Conservation (phyloP, 2,888 invertebrate genomes). For the Trissoscelio sp. region DNA sequence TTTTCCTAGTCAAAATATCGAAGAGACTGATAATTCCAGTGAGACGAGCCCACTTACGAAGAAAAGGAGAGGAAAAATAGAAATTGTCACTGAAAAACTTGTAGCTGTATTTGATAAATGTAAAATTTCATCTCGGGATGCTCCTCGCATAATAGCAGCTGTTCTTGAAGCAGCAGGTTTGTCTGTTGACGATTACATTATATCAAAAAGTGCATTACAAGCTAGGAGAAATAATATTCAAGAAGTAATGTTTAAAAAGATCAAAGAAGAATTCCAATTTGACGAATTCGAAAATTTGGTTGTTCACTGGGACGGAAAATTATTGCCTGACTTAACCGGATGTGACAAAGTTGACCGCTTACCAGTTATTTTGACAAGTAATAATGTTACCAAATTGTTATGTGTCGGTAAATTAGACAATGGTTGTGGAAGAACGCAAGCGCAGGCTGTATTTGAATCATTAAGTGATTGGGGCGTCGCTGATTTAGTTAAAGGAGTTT, state of each 20-base stretch:
- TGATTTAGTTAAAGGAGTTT: constrained; percentile 33
- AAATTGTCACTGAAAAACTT: constrained; percentile 19
- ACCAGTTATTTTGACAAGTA: constrained; percentile 25
- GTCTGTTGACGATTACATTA: constrained; percentile 4
- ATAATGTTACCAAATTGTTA: constrained; percentile 34
- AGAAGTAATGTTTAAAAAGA: constrained; percentile 8
- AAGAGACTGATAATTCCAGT: constrained; percentile 12
- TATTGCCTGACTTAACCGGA: constrained; percentile 7
- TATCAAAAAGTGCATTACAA: background rate
- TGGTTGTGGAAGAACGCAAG: constrained; percentile 22
- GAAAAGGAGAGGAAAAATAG: constrained; percentile 25
- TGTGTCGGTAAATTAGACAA: constrained; percentile 37
- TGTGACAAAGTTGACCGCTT: constrained; percentile 18
- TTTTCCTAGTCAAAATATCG: background rate
- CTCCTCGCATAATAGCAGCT: constrained; percentile 11
- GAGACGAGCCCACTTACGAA: constrained; percentile 10
- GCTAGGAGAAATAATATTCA: background rate
- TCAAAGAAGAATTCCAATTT: constrained; percentile 23
- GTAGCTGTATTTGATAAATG: constrained; percentile 19
- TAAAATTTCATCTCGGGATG: constrained; percentile 28
- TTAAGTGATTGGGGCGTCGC: constrained; percentile 35
- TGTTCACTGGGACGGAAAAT: constrained; percentile 25
- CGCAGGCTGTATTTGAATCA: constrained; percentile 20
- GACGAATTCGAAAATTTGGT: constrained; percentile 17
- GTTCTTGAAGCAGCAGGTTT: constrained; percentile 21